Evolutionary conservation across 2,797 vertebrate species (phyloP), one percentile per base, ranked within the genome.

Genomic region (Alosa sapidissima): DNA sequence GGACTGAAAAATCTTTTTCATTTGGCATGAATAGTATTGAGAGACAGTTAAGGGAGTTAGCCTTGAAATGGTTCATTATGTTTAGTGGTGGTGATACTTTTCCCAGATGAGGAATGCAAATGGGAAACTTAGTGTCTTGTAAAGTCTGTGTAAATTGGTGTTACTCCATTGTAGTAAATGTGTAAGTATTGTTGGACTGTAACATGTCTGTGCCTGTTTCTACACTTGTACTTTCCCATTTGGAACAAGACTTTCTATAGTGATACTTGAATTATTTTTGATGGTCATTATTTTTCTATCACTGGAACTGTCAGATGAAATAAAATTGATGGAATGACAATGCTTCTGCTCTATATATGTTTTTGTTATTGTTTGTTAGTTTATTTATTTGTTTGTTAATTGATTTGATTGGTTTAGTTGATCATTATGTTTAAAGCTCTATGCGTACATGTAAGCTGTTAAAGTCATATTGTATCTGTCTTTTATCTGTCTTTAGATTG

Each of bases 211-310:
- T 89, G 83, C 41, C 58, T 68, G 65, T 92, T 90, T 90, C 4
- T 91, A 90, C 87, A 62, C 55, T 89, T 54, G 19, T 88, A 78
- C 62, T 81, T 87, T 84, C 51, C 78, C 88, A 91, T 94, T 91
- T 84, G 85, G 88, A 91, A 83, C 21, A 83, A 90, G 60, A 89
- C 83, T 91, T 92, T 93, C 85, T 83, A 89, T 85, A 83, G 87
- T 65, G 85, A 91, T 91, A 90, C 90, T 91, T 92, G 84, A 93
- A 89, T 92, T 89, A 81, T 91, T 92, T 92, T 88, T 36, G 72
- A 87, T 89, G 75, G 81, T 91, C 89, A 82, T 89, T 62, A 87
- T 93, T 94, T 93, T 92, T 94, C 84, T 92, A 91, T 90, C 84
- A 87, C 87, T 91, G 82, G 86, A 82, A 89, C 88, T 92, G 83